Evolutionary conservation across 1,140 invertebrate genomes (phyloP), one percentile per base, ranked within the genome.

Genomic region (Copidosoma floridanum): DNA sequence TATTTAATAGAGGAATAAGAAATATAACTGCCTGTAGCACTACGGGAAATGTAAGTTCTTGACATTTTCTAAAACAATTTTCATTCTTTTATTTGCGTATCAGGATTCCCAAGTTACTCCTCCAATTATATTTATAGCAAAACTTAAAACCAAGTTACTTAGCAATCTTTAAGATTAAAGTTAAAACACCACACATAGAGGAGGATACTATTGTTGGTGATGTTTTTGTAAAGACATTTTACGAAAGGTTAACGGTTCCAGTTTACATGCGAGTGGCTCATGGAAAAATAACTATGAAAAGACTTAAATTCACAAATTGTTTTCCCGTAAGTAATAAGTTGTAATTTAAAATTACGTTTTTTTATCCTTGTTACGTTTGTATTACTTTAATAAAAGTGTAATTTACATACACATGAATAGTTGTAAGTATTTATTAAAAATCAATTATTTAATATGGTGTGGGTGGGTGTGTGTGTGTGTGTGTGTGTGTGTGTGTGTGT

Each of bases 241-340:
- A 86, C 75, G 89, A 94, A 69, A 80, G 84, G 60, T 76, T 89
- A 12, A 83, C 78, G 2, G 78, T 88, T 24, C 83, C 85, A 1
- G 83, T 89, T 14, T 80, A 83, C 52, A 86, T 88, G 74, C 79
- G 81, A 65, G 82, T 87, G 7, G 83, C 85, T 0, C 77, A 85
- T 41, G 87, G 86, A 27, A 83, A 82, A 65, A 82, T 88, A 38
- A 81, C 84, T 21, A 82, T 87, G 27, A 84, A 87, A 64, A 83
- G 85, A 64, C 72, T 94, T 14, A 78, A 86, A 43, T 92, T 94
- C 74, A 85, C 88, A 58, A 86, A 92, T 76, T 90, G 89, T 65
- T 94, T 93, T 84, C 92, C 92, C 32, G 90, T 91, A 82, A 85
- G 85, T 85, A 35, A 40, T 26, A n/a, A n/a, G n/a, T n/a, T n/a